Base-by-base conservation (phyloP, 2,113 vertebrate species). In the Leuciscus idus region DNA sequence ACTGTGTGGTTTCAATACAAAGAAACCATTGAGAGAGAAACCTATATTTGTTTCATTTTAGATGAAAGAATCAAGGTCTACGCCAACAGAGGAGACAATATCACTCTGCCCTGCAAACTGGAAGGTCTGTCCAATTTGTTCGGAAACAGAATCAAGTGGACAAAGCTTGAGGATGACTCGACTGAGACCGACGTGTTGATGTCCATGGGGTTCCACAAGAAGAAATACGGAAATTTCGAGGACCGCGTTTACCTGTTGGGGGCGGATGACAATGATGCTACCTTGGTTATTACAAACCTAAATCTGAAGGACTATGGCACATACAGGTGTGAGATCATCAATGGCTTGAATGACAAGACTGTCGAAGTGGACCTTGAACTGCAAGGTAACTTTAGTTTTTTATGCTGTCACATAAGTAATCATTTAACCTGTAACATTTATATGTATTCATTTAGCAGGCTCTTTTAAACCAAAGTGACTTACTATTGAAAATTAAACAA, bases 271-370 rank as follows among this genome's bases (percentile, higher is more conserved):
- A 94, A 95, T 0, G 98, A 98, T 11, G 97, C 96, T 78, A 96
- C 97, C 2, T 74, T 99, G 9, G 15, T 96, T 48, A 96, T 99
- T 84, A 95, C 87, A 26, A 91, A 95, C 28, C 77, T 98, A 87
- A 91, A 91, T 50, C 90, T 92, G 90, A 96, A 97, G 2, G 98
- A 99, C 91, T 93, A 91, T 0, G 98, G 98, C 64, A 94, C 89
- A 87, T 99, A 98, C 77, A 97, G 93, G 87, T 99, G 98, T 11
- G 97, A 99, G 90, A 91, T 99, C 83, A 95, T 96, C 83, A 95
- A 95, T 4, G 98, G 97, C 62, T 84, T 97, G 85, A 95, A 96
- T 68, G 98, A 99, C 0, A 92, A 91, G 4, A 88, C 93, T 0
- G 90, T 93, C 0, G 95, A 97, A 70, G 87, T 99, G 64, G 74